Percentiles rank a stretch among this genome's conserved stretches.
phyloP scores from a whole-genome alignment of 1,140 invertebrate genomes.

The Drosophila quadrilineata region DNA sequence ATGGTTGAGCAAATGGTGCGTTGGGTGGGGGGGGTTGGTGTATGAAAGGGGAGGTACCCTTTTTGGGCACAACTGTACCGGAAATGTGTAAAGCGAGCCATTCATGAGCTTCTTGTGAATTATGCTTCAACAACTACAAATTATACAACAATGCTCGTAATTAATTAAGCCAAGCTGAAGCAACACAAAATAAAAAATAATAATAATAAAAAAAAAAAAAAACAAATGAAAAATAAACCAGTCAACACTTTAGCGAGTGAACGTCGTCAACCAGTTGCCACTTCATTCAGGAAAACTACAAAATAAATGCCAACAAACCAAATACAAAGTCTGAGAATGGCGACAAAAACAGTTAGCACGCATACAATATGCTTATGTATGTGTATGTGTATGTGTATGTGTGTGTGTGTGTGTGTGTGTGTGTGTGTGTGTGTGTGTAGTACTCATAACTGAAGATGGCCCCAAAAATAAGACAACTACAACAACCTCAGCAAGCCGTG shows the following conservation, averaged over 20 bases:
- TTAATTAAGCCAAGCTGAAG: constrained; percentile 68
- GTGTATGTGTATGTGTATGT: too few relatives aligned
- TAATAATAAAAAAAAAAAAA: constrained; percentile 20
- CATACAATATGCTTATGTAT: too few relatives aligned
- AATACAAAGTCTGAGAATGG: constrained; percentile 42
- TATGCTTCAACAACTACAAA: constrained; percentile 58
- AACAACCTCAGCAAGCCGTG: background rate
- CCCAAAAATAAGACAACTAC: constrained; percentile 15
- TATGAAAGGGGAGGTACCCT: too few relatives aligned
- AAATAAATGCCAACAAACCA: constrained; percentile 10
- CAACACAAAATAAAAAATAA: too few relatives aligned
- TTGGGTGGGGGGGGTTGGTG: too few relatives aligned
- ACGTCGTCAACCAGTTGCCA: constrained; percentile 17
- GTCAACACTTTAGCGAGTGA: too few relatives aligned
- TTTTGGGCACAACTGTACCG: constrained; percentile 68
- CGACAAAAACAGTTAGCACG: constrained; percentile 62
- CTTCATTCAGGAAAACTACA: constrained; percentile 78
- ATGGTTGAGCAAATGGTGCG: background rate
- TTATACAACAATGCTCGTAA: constrained; percentile 72
- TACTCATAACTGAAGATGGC: constrained; percentile 34
- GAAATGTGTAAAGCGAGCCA: constrained; percentile 66
- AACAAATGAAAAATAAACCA: constrained; percentile 14
- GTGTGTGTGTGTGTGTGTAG: too few relatives aligned
- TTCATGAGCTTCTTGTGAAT: constrained; percentile 70
- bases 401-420: too few relatives aligned